A percentile compares a stretch with the other conserved stretches of the same genome.
phyloP scores from a whole-genome alignment of 2,113 vertebrate genomes.

The Colius striatus region DNA sequence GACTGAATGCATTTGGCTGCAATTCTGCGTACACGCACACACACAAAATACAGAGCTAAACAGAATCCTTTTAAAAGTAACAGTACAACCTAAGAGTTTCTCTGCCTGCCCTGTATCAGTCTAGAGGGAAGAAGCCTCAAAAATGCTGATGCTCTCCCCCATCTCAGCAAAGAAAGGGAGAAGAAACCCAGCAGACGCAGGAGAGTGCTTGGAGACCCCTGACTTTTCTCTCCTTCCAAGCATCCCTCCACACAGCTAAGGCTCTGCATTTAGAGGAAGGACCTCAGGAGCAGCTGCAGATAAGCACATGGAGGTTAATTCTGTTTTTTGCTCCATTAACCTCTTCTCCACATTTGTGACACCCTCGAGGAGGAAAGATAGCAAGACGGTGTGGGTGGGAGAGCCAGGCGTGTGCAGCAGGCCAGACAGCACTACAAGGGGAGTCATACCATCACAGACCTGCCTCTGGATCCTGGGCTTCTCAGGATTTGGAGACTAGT shows the following conservation, averaged over 20 bases:
- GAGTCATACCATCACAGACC: accelerated
- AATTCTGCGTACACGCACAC: not conserved
- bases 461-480: not conserved
- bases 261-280: not conserved
- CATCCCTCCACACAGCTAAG: not conserved
- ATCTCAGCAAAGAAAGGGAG: not conserved
- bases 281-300: not conserved
- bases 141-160: not conserved
- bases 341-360: not conserved
- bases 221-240: not conserved
- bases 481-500: not conserved
- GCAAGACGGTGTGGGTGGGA: accelerated
- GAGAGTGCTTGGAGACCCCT: not conserved
- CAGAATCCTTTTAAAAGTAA: not conserved
- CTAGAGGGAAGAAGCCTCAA: not conserved
- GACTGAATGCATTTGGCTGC: not conserved
- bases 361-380: not conserved
- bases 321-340: constrained; percentile 40
- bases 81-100: not conserved
- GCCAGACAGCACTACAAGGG: not conserved
- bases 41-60: not conserved
- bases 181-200: not conserved
- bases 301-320: not conserved
- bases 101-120: not conserved
- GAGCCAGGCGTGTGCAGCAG: not conserved